Evolutionary conservation across 1,140 invertebrate species (phyloP), one percentile per base, ranked within the genome.

Genomic region (Drosophila pseudoananassae): DNA sequence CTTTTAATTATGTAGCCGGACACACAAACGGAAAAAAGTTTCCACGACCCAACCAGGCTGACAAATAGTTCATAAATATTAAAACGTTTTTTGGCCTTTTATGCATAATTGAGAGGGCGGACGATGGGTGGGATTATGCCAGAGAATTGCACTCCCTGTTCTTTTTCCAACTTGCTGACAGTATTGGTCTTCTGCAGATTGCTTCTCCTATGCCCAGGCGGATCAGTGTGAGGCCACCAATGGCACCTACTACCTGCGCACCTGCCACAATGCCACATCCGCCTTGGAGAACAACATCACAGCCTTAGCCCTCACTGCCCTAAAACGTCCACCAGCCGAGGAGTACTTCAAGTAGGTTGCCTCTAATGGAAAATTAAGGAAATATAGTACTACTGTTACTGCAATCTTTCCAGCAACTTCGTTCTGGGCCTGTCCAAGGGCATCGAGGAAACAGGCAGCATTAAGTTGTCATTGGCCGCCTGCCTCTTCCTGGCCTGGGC

Each of bases 341-440:
- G 96, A 97, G 92, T 97, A 96, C 91, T 97, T 97, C 91, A 95
- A 94, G 96, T 97, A 92, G 94, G 93, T 92, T 6, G n/a, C 14
- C 17, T n/a, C 38, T 12, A 17, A n/a, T 20, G 8, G 15, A 56
- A 29, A 38, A 25, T 17, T 8, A 15, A 43, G 5, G 8, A 15
- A 43, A 43, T 43, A 43, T 1, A 15, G 15, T 43, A 14, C 7
- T 8, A 9, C 17, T 53, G 20, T 15, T 29, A 54, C 14, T 17
- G 27, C 1, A 43, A 25, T 4, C 33, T 54, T 57, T 51, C 5
- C 85, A 96, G 96, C 38, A 94, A 95, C 79, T 94, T 95, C 81
- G 96, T 97, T 5, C 92, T 96, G 50, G 94, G 95, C n/a, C 92
- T 96, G 49, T 95, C 95, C 23, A 92, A 93, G 15, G 95, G 95